Conservation (phyloP, 2,888 invertebrate species). For the Tineola bisselliella region DNA sequence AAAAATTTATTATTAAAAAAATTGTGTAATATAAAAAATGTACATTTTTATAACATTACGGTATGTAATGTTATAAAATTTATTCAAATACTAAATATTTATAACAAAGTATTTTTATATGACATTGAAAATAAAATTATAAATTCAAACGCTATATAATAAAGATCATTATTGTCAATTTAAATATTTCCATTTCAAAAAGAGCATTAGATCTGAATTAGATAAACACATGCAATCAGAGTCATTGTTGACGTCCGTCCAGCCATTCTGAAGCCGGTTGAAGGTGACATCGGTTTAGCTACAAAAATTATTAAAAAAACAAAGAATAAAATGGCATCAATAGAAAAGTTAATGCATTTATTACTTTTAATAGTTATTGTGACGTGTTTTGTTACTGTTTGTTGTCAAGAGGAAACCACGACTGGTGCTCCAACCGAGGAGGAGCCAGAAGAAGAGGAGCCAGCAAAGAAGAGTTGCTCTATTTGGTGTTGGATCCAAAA, state of each 20-base stretch:
- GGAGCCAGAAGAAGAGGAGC: slow-evolving; percentile 53
- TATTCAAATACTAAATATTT: background rate
- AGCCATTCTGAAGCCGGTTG: background rate
- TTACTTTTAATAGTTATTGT: background rate
- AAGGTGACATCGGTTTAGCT: background rate
- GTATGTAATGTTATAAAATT: background rate
- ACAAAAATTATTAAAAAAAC: background rate
- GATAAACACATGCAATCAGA: background rate
- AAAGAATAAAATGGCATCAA: background rate
- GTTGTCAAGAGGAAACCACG: slow-evolving; percentile 5
- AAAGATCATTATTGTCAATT: background rate
- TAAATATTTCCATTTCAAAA: background rate
- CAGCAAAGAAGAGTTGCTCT: slow-evolving; percentile 46
- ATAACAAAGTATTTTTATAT: background rate
- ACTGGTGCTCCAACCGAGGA: slow-evolving; percentile 5
- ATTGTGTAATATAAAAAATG: too few relatives aligned
- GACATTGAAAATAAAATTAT: slow-evolving; percentile 1
- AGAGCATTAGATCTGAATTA: background rate
- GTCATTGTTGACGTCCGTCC: background rate
- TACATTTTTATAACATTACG: too few relatives aligned
- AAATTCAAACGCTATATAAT: background rate
- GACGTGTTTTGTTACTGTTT: background rate
- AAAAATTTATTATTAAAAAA: too few relatives aligned
- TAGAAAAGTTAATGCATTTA: background rate
- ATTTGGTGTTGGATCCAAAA: slow-evolving; percentile 67